Base-by-base conservation (phyloP, 2,797 vertebrate genomes). In the Pempheris klunzingeri region DNA sequence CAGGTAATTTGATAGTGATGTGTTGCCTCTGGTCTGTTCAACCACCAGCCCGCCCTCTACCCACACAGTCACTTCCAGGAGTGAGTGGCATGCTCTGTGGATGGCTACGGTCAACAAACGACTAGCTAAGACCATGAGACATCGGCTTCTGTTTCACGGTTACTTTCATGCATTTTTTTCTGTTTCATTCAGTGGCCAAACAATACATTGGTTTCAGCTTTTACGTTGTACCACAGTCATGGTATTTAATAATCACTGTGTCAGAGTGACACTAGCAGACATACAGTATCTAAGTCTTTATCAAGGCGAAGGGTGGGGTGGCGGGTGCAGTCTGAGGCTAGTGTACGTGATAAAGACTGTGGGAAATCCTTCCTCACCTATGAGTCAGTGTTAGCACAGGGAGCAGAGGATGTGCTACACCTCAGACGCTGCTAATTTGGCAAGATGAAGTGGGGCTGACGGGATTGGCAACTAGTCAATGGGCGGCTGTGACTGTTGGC, bases 111-210 rank as follows among this genome's bases (percentile, higher is more conserved):
- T 65, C 71, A 78, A 74, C 73, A 85, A 88, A 90, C 54, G 43
- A 83, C 73, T 41, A 46, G 64, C 84, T 81, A 84, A 85, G 47
- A 77, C 70, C 69, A 87, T 44, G 78, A 83, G 71, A 80, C 81
- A 62, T 78, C 82, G 24, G 66, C 70, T 84, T 88, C 69, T 61
- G 49, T 71, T 81, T 82, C 68, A 82, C 76, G 78, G 74, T 87
- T 88, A 86, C 82, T 77, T 83, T 84, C 93, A 94, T 94, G 93
- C 93, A 94, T 61, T 79, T 76, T 63, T 81, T 72, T 72, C 82
- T 58, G 41, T 71, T 88, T 90, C 90, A 91, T 90, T 91, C 82
- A 89, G 50, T 75, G 83, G 84, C 88, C 89, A 73, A 71, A 61
- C 72, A 77, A 81, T n/a, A 88, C 89, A 90, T 83, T 83, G 75